Percentiles rank a stretch among this genome's conserved stretches.
Conservation (phyloP, 1,140 invertebrate genomes). For the Thaumetopoea pityocampa region DNA sequence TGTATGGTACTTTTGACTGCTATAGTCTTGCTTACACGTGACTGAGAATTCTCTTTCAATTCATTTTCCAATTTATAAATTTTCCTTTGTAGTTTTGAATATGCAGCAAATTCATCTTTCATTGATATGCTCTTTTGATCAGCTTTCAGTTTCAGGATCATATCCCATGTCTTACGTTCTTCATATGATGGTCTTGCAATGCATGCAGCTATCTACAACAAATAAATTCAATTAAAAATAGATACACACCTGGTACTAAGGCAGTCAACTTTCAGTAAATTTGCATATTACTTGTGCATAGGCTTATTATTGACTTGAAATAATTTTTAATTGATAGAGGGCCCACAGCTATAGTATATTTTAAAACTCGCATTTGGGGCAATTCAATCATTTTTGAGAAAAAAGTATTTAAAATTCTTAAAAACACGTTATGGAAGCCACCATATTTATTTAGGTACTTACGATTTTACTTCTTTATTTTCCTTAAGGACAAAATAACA, state of each 20-base stretch:
- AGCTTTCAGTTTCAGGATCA: constrained; percentile 55
- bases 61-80: constrained; percentile 59
- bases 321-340: too few species aligned
- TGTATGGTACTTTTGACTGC: constrained; percentile 56
- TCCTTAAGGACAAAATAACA: too few species aligned
- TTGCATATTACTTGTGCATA: not conserved
- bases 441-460: too few species aligned
- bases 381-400: too few species aligned
- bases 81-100: constrained; percentile 66
- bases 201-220: constrained; percentile 52
- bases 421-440: too few species aligned
- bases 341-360: too few species aligned
- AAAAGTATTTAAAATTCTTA: too few species aligned
- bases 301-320: too few species aligned
- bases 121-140: constrained; percentile 63
- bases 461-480: too few species aligned
- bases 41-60: constrained; percentile 53
- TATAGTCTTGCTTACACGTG: constrained; percentile 48
- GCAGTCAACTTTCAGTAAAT: not conserved
- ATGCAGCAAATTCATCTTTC: constrained; percentile 72
- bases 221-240: not conserved
- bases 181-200: constrained; percentile 50
- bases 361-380: too few species aligned
- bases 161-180: constrained; percentile 45
- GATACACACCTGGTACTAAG: too few species aligned